These are phyloP conservation scores for Microchrysa polita DNA, from an alignment of 2,888 invertebrate species.

Conservation along the genomic window DNA sequence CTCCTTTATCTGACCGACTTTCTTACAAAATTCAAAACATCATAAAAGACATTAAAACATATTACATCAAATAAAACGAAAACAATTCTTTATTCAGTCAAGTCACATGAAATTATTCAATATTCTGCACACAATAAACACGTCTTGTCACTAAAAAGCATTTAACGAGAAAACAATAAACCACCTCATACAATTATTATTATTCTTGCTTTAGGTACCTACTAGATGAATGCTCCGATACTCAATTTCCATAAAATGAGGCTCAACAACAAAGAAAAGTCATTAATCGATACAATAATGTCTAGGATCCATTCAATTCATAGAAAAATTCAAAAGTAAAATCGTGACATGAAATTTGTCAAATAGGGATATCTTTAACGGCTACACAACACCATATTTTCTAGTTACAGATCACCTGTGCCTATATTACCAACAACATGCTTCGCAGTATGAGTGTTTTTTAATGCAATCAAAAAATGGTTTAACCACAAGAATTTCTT, in stretches of 20 bases:
- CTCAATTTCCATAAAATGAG: not conserved
- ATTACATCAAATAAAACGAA: not conserved
- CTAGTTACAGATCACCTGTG: not conserved
- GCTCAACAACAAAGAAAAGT: not conserved
- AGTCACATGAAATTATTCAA: not conserved
- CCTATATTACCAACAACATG: not conserved
- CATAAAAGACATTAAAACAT: not conserved
- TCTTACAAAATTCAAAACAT: not conserved
- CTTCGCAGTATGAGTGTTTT: not conserved
- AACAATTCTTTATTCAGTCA: no score
- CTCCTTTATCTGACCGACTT: not conserved
- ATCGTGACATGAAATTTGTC: constrained; percentile 54
- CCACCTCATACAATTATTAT: not conserved
- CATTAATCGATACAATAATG: constrained; percentile 39
- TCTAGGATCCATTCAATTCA: constrained; percentile 26
- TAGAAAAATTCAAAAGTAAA: constrained; percentile 44
- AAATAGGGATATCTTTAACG: constrained; percentile 48
- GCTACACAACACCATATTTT: not conserved
- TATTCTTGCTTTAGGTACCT: not conserved
- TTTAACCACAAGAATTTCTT: constrained; percentile 12
- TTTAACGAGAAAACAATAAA: constrained; percentile 39
- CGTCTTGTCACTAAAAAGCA: constrained; percentile 25
- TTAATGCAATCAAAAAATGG: not conserved
- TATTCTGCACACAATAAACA: constrained; percentile 26
- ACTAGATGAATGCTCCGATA: not conserved